Base-by-base conservation (phyloP, 2,888 invertebrate genomes). In the Campoplex nolae region DNA sequence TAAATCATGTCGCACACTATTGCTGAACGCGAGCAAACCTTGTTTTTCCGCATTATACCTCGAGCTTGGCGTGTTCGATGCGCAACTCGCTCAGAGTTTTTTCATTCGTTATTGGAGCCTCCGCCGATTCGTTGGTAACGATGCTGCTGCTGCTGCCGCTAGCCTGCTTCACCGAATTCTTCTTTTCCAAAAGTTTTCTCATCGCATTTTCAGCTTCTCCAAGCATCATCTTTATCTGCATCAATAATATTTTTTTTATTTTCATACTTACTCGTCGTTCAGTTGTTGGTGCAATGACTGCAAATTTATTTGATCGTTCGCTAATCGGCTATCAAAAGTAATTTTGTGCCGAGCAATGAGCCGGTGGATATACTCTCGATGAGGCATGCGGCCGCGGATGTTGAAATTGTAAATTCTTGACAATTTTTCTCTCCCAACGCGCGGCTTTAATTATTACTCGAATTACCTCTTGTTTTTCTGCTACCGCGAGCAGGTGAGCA, bases 191-290 rank as follows among this genome's bases (percentile, higher is more conserved):
- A 11, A 97, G 94, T 92, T 96, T 96, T 88, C 97, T 96, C 88
- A 97, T 96, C 93, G 98, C 98, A 45, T 96, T 95, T 91, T 97
- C 97, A 28, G 98, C 95, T 93, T 97, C 97, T 90, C 98, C 96
- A 87, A 98, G 95, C 23, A 23, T 23, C 23, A 23, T 23, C 23
- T 23, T 23, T 23, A 23, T 23, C 23, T 23, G 23, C 23, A 23
- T 23, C 23, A 23, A 23, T 23, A 23, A 23, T 23, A 23, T 23
- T 23, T 23, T 23, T 23, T 23, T 23, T 95, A 78, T 96, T 96
- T 94, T 99, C 99, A 93, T 99, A 99, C 94, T 99, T 99, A 99
- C 94, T 99, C 99, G 2, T 96, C 95, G 85, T 97, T 97, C 48
- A 99, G 95, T 94, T 98, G 98, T 93, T 99, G 98, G 94, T 99